Percentiles rank a stretch among this genome's conserved stretches.
These are phyloP conservation scores for Psylliodes chrysocephalus DNA, from an alignment of 2,888 invertebrate species.

Conservation along the genomic window DNA sequence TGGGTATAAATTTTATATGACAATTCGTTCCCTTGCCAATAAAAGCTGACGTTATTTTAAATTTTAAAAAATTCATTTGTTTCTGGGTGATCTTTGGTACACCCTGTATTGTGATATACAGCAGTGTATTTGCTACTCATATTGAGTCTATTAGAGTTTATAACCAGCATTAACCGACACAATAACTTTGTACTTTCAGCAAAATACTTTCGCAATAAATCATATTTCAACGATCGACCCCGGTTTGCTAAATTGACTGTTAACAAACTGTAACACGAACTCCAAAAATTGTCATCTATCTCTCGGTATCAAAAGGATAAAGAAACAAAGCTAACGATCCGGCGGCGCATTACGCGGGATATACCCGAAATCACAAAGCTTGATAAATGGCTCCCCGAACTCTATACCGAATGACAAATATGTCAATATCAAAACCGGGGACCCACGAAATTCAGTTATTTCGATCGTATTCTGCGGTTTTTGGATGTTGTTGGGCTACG, in stretches of 20 bases:
- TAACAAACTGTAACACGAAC: slow-evolving; percentile 29
- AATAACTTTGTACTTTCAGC: background rate
- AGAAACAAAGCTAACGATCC: slow-evolving; percentile 28
- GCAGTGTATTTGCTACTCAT: too few species aligned
- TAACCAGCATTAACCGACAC: slow-evolving; percentile 1
- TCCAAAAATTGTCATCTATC: slow-evolving; percentile 28
- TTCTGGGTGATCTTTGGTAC: too few species aligned
- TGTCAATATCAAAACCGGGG: slow-evolving; percentile 20
- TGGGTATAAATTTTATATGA: too few species aligned
- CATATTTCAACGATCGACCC: slow-evolving; percentile 7
- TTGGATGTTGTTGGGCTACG: background rate
- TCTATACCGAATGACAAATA: slow-evolving; percentile 22
- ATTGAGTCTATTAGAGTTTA: too few species aligned
- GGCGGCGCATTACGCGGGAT: slow-evolving; percentile 4
- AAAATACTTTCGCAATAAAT: slow-evolving; percentile 20
- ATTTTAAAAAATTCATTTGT: too few species aligned
- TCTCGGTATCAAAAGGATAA: slow-evolving; percentile 24
- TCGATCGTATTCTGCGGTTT: slow-evolving; percentile 12
- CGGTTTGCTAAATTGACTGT: slow-evolving; percentile 26
- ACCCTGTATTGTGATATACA: too few species aligned
- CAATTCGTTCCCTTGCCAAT: too few species aligned
- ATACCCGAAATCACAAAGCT: slow-evolving; percentile 19
- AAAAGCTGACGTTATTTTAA: too few species aligned
- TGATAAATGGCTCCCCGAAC: slow-evolving; percentile 22
- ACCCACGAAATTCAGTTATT: slow-evolving; percentile 22